Evolutionary conservation across 2,888 invertebrate genomes (phyloP), one percentile per base, ranked within the genome.

Genomic region (Opisthograptis luteolata): DNA sequence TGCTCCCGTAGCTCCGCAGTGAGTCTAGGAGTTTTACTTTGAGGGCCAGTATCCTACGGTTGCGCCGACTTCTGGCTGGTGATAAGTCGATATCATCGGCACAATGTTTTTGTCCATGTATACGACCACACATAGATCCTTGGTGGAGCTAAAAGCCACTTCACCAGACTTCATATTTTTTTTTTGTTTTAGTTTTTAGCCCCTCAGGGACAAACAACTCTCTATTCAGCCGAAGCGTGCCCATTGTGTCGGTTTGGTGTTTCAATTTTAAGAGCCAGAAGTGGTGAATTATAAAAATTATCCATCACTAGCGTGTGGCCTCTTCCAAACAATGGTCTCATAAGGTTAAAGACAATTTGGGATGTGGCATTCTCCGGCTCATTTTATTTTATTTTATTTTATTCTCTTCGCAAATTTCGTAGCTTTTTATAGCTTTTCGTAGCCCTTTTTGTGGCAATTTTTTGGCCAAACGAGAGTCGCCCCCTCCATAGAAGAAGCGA

Each of bases 301-400:
- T 68, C 64, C 62, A 64, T 66, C 1, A 65, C 53, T 0, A 68
- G 24, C 0, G 62, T 65, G 39, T 68, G 64, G 24, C 64, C 66
- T 44, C 8, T 45, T 1, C 47, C 13, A 28, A 60, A 54, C 3
- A 65, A 39, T 8, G 60, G 64, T 32, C 55, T 25, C 31, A 61
- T 43, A 0, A 66, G 14, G 4, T 8, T 45, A 6, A 39, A 34
- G 1, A 65, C 65, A 34, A 68, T 59, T 24, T 62, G 35, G 1
- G 60, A 32, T 0, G 64, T 64, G 20, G 47, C 43, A 7, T 39
- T 47, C 2, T 4, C 1, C 2, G 46, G 46, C 7, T n/a, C n/a
- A n/a, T n/a, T n/a, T n/a, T n/a, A n/a, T n/a, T n/a, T n/a, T n/a
- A n/a, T n/a, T n/a, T n/a, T n/a, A n/a, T n/a, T n/a, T n/a, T n/a